phyloP scores from a whole-genome alignment of 2,797 vertebrate genomes.

The Fratercula arctica region DNA sequence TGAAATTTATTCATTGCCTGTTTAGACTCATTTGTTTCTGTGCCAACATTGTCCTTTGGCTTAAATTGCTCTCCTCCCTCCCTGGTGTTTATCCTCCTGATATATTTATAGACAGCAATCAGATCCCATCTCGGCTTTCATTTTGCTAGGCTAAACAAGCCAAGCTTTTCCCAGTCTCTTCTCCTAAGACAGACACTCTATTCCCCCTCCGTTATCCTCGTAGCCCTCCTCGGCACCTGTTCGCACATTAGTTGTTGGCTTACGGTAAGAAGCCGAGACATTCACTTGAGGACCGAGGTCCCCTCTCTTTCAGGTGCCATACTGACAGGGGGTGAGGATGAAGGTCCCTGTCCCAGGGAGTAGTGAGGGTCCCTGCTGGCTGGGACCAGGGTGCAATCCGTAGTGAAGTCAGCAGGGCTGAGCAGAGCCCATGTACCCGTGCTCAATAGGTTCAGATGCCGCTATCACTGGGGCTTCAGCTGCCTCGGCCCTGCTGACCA shows the following conservation, averaged over 20 bases:
- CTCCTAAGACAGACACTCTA: not conserved
- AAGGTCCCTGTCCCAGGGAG: not conserved
- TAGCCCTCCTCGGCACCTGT: not conserved
- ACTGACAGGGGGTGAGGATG: not conserved
- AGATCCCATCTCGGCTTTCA: slow-evolving; percentile 22
- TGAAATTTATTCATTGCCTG: slow-evolving; percentile 16
- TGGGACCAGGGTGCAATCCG: not conserved
- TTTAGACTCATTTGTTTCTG: slow-evolving; percentile 17
- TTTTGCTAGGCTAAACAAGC: not conserved
- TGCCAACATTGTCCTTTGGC: slow-evolving; percentile 20
- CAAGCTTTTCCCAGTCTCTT: not conserved
- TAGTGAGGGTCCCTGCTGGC: rapidly evolving
- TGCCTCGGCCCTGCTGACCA: not conserved
- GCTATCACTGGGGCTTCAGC: not conserved
- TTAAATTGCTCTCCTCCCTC: slow-evolving; percentile 33
- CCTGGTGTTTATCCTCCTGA: not conserved
- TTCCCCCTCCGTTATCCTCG: not conserved
- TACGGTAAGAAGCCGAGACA: rapidly evolving
- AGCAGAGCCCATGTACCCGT: not conserved
- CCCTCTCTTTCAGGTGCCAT: not conserved
- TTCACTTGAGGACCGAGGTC: not conserved
- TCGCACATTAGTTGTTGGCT: not conserved
- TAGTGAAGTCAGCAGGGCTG: not conserved
- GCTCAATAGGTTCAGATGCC: not conserved
- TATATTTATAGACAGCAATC: slow-evolving; percentile 34